These are phyloP conservation scores for Meloidogyne exigua DNA, from an alignment of 1,140 invertebrate species.

Conservation along the genomic window DNA sequence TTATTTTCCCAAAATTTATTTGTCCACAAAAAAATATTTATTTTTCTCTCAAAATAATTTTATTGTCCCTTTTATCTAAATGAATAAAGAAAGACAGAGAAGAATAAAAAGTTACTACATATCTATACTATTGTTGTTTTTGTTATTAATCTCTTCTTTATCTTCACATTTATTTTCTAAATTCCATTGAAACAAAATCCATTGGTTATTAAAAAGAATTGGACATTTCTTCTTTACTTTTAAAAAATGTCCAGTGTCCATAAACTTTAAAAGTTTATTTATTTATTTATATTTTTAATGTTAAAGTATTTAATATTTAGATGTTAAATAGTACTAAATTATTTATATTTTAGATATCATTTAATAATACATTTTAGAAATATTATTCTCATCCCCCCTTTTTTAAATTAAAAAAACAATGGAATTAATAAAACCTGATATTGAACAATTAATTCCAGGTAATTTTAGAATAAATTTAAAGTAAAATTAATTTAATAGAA, in stretches of 20 bases:
- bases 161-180: too few relatives aligned
- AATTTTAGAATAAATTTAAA: neutral
- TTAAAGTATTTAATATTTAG: too few relatives aligned
- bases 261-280: neutral
- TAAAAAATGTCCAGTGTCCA: constrained; percentile 4
- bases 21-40: neutral
- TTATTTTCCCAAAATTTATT: neutral
- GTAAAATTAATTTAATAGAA: neutral
- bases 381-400: too few relatives aligned
- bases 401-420: neutral
- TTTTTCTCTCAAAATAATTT: neutral
- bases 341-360: neutral
- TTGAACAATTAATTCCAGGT: constrained; percentile 4
- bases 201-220: too few relatives aligned
- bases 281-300: neutral
- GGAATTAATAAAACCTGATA: neutral
- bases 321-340: too few relatives aligned
- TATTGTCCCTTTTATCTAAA: neutral
- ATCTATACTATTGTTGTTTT: neutral
- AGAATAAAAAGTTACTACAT: neutral
- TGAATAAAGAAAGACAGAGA: neutral
- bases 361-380: too few relatives aligned
- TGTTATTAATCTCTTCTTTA: neutral
- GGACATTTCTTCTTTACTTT: neutral
- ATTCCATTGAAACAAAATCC: too few relatives aligned